A percentile compares a stretch with the other conserved stretches of the same genome.
Conservation (phyloP, 2,113 vertebrate species). For the Toxostoma redivivum region DNA sequence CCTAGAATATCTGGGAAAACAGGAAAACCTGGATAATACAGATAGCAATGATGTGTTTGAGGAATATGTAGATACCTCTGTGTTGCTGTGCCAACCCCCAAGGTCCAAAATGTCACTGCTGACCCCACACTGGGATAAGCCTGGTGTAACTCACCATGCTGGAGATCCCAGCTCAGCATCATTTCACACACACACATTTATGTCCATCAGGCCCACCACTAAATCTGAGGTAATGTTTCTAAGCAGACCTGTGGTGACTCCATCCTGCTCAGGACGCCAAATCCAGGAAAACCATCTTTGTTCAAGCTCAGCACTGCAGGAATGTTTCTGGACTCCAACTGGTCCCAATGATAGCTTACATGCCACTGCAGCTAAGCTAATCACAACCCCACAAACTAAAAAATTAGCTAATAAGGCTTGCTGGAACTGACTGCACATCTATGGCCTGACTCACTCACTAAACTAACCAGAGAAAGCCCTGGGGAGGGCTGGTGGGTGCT, state of each 20-base stretch:
- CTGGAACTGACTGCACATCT: not conserved
- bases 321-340: not conserved
- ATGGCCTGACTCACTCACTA: not conserved
- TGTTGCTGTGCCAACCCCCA: not conserved
- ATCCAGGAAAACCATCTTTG: not conserved
- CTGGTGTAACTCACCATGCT: not conserved
- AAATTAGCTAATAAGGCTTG: not conserved
- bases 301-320: not conserved
- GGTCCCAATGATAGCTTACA: not conserved
- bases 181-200: not conserved
- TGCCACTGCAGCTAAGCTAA: not conserved
- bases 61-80: not conserved
- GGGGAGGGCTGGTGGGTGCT: fast-evolving
- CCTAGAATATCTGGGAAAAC: not conserved
- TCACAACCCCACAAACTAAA: not conserved
- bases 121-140: not conserved
- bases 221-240: not conserved
- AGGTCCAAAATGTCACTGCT: not conserved
- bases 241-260: not conserved
- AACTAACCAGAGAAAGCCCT: not conserved
- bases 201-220: not conserved
- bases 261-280: not conserved
- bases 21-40: not conserved
- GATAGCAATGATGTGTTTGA: not conserved
- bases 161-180: not conserved